Evolutionary conservation across 2,797 vertebrate species (phyloP).

Genomic region (Mormyrops attenuatus): DNA sequence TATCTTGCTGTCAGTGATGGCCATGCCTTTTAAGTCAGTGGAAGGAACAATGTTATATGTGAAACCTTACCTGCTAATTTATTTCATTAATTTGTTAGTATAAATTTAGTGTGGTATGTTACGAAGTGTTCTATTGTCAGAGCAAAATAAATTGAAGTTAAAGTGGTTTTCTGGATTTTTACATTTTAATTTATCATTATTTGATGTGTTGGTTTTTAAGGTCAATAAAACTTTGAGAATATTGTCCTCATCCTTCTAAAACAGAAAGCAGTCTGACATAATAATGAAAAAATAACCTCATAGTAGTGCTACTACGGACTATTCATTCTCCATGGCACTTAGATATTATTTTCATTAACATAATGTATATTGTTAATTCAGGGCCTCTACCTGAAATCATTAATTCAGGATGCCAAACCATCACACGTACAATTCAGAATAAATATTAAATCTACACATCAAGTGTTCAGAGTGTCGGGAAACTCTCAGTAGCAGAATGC

Average conservation of each 20-base stretch:
- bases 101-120: slow-evolving; percentile 47
- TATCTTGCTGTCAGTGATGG: slow-evolving; percentile 37
- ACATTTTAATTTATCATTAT: not conserved
- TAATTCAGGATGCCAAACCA: not conserved
- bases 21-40: slow-evolving; percentile 22
- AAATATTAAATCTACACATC: not conserved
- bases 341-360: not conserved
- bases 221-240: not conserved
- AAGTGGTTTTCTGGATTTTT: slow-evolving; percentile 1
- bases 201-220: not conserved
- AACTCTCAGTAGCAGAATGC: not conserved
- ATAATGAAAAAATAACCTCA: not conserved
- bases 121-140: slow-evolving; percentile 43
- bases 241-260: not conserved
- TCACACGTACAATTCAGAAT: not conserved
- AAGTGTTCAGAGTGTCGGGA: not conserved
- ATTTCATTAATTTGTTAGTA: slow-evolving; percentile 46
- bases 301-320: not conserved
- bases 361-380: not conserved
- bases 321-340: not conserved
- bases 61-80: slow-evolving; percentile 42
- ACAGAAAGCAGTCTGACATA: not conserved
- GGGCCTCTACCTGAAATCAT: not conserved
- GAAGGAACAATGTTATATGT: slow-evolving; percentile 39
- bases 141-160: slow-evolving; percentile 55